Conservation (phyloP, 2,113 vertebrate genomes). For the Cyphomyrus discorhynchus region DNA sequence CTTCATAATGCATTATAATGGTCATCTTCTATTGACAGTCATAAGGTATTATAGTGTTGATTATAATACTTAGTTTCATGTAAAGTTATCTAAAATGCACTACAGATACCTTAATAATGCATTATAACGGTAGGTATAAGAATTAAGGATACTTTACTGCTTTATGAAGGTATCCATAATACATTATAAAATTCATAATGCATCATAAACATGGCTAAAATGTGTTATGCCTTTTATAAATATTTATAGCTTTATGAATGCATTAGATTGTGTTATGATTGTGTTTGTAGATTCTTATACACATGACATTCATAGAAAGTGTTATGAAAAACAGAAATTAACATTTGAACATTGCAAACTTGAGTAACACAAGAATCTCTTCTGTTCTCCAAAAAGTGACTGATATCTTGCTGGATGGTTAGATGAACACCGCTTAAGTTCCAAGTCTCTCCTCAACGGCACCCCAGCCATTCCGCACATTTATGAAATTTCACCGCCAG, state of each 20-base stretch:
- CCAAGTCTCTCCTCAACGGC: not conserved
- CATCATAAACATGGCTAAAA: no score
- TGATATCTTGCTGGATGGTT: not conserved
- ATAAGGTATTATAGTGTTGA: not conserved
- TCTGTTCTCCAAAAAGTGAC: not conserved
- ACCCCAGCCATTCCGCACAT: not conserved
- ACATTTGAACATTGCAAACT: no score
- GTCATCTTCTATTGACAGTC: not conserved
- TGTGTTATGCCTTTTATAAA: no score
- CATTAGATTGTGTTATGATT: no score
- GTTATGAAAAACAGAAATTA: no score
- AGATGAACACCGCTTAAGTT: not conserved
- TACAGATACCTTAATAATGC: not conserved
- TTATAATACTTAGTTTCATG: not conserved
- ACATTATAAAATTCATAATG: no score
- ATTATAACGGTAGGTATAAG: no score
- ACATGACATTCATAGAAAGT: no score
- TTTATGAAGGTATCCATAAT: no score
- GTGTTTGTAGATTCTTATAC: no score
- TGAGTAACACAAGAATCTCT: not conserved
- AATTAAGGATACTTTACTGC: no score
- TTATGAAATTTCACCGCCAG: not conserved
- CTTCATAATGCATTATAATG: not conserved
- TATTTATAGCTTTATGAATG: no score
- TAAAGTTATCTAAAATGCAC: not conserved